phyloP scores from a whole-genome alignment of 30 jellyfish, hydroid and myxozoan species.

The Aurelia coerulea region DNA sequence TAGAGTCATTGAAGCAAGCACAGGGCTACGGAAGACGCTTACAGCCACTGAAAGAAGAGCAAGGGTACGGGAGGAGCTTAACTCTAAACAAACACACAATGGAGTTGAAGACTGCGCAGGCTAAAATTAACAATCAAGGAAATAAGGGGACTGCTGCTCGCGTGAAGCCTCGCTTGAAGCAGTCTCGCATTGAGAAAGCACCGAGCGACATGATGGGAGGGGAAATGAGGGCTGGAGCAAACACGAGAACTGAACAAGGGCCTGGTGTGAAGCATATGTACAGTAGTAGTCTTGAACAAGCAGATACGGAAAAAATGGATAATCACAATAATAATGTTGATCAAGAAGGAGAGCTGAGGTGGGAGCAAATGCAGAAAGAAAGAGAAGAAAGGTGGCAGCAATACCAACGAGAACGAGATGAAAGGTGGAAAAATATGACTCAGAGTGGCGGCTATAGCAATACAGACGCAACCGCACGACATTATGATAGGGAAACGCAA shows the following conservation, averaged over 20 bases:
- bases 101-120: background rate
- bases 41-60: background rate
- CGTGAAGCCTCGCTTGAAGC: constrained; percentile 32
- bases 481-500: background rate
- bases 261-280: background rate
- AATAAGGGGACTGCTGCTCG: background rate
- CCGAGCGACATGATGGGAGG: background rate
- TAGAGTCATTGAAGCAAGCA: background rate
- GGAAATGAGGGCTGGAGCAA: background rate
- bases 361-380: constrained; percentile 56
- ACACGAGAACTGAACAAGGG: background rate
- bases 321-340: background rate
- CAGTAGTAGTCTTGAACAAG: constrained; percentile 41
- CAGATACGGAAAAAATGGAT: constrained; percentile 21
- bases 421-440: constrained; percentile 37
- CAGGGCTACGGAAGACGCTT: no score
- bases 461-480: background rate
- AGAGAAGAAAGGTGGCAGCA: constrained; percentile 55
- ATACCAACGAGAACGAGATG: constrained; percentile 42
- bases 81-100: background rate
- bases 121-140: background rate
- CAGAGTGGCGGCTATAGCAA: background rate
- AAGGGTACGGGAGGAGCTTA: background rate
- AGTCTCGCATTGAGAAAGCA: constrained; percentile 19
- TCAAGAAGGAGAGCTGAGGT: constrained; percentile 21